Evolutionary conservation across 1,140 invertebrate genomes (phyloP), one percentile per base, ranked within the genome.

Genomic region (Camponotus vicinus): DNA sequence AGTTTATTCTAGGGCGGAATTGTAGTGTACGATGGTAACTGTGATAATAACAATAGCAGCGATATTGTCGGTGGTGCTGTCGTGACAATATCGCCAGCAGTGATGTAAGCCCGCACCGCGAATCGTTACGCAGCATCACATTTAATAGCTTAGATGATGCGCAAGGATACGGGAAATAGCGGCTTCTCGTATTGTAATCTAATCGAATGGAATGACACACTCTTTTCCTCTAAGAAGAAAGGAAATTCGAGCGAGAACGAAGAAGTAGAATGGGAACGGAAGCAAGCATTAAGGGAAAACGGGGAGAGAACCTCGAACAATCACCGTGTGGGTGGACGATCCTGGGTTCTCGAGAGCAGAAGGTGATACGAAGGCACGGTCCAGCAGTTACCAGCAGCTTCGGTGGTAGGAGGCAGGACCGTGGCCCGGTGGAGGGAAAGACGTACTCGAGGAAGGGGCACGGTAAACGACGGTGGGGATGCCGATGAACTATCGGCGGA

Each of bases 341-440:
- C 49, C 67, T 64, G 66, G 57, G 42, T 89, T 63, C 79, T 86
- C 76, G 86, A 55, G 76, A 86, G 89, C 89, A 82, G 82, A 88
- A 90, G 89, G 61, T 88, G 88, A 90, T 90, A 87, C 89, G 89
- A 82, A 90, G 89, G 89, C 80, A 90, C 76, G 85, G 88, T 85
- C 88, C 79, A 89, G 86, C 73, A 79, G 59, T 75, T 78, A 82
- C 78, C 67, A 82, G 82, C 71, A 80, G 77, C 61, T 77, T 66
- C 79, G 42, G 66, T 82, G 71, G 78, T 85, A 83, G 88, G 73
- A 88, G 88, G 86, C 85, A 90, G 78, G 86, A 86, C 71, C 15
- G 61, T 18, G 67, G 79, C 57, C 55, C 52, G 59, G 64, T 76
- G 87, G 84, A 87, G 77, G 88, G 67, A 83, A 76, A 77, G 42